phyloP scores from a whole-genome alignment of 2,888 invertebrate genomes.

The Taphrorychus bicolor region DNA sequence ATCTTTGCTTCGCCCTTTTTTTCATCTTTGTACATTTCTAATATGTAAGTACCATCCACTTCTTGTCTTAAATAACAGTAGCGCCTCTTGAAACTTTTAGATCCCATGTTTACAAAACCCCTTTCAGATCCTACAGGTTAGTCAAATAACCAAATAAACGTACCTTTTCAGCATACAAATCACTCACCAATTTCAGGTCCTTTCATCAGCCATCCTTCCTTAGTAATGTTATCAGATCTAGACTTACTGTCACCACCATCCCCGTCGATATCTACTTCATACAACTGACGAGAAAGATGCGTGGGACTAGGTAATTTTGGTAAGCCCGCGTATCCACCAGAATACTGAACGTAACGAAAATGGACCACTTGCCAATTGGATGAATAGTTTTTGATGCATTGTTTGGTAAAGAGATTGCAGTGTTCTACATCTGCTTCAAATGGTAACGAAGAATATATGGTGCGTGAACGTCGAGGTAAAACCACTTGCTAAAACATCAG shows the following conservation, averaged over 20 bases:
- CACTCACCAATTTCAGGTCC: slow-evolving; percentile 81
- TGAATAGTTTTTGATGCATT: slow-evolving; percentile 79
- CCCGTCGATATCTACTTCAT: slow-evolving; percentile 87
- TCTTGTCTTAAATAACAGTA: slow-evolving; percentile 91
- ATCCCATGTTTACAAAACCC: slow-evolving; percentile 90
- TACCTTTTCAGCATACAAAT: neutral
- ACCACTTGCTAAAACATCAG: slow-evolving; percentile 73
- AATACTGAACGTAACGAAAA: slow-evolving; percentile 90
- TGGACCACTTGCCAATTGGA: slow-evolving; percentile 89
- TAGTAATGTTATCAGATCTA: slow-evolving; percentile 78
- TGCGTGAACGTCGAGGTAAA: slow-evolving; percentile 80
- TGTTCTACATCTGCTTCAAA: slow-evolving; percentile 58
- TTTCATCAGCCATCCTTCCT: slow-evolving; percentile 90
- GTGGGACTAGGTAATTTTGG: slow-evolving; percentile 70
- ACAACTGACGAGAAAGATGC: slow-evolving; percentile 80
- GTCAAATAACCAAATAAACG: neutral
- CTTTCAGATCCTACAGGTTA: slow-evolving; percentile 72
- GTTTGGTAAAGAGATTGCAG: slow-evolving; percentile 70
- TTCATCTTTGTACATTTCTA: slow-evolving; percentile 93
- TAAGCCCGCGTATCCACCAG: slow-evolving; percentile 85
- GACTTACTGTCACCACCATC: slow-evolving; percentile 77
- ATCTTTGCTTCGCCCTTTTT: slow-evolving; percentile 90
- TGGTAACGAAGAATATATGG: slow-evolving; percentile 66
- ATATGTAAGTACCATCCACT: slow-evolving; percentile 88
- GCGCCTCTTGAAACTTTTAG: slow-evolving; percentile 90